Evolutionary conservation across 2,888 invertebrate genomes (phyloP), one percentile per base, ranked within the genome.

Genomic region (Ophion costatus): DNA sequence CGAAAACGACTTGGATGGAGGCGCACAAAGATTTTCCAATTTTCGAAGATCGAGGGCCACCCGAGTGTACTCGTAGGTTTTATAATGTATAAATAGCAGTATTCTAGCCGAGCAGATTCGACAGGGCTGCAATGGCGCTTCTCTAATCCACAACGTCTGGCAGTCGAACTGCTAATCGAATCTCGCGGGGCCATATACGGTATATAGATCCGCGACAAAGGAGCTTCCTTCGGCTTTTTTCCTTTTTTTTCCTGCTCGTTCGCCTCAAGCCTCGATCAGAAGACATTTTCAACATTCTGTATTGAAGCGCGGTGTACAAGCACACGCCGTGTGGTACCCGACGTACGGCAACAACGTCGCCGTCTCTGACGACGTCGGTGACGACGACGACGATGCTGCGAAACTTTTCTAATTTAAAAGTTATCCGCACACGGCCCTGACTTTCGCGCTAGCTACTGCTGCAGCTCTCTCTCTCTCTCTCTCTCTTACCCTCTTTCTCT

Each of bases 331-430:
- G 76, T 64, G 83, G 77, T 75, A 45, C 29, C 24, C 81, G 85
- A 75, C 79, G 71, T n/a, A 74, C 24, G 80, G 38, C 45, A 57
- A 64, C 73, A 56, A 56, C 83, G 66, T 64, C 75, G 80, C 61
- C 74, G 57, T 79, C 83, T 75, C 69, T 66, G 66, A 57, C 77
- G 70, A 81, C 81, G 80, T 42, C 69, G 70, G 51, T 33, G 80
- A 69, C 82, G 75, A 61, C 75, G 87, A 20, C 82, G 88, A 87
- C 87, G 88, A 84, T 85, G 85, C 84, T 83, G 78, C 83, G 80
- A 87, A 88, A 88, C 85, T 88, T 88, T 88, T 88, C 88, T 88
- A 88, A 88, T 88, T 88, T 88, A 88, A 87, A 88, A 88, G 87
- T 88, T 88, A 87, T 79, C 83, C 86, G 82, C 83, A 74, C 83